These are phyloP conservation scores for Myrmophylax atrothorax DNA, from an alignment of 2,113 vertebrate species.

Conservation along the genomic window DNA sequence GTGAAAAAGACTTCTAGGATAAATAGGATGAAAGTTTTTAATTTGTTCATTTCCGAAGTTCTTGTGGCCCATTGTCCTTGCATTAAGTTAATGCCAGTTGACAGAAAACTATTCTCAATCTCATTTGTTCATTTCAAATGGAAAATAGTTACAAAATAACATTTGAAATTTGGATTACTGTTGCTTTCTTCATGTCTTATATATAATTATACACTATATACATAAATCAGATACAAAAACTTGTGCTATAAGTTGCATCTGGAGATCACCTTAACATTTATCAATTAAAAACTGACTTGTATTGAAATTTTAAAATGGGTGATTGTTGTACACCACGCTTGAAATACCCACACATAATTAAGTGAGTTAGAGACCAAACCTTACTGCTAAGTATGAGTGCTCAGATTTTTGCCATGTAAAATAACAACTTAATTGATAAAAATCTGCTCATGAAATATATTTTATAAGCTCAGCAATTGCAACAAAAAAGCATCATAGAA, in stretches of 20 bases:
- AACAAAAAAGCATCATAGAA: not conserved
- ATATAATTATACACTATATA: not conserved
- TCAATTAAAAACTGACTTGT: not conserved
- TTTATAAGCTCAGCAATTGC: not conserved
- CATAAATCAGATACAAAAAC: not conserved
- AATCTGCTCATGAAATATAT: not conserved
- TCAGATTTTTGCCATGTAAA: not conserved
- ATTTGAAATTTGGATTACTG: not conserved
- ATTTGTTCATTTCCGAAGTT: not conserved
- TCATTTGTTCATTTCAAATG: not conserved
- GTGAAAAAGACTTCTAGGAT: not conserved
- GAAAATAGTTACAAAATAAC: not conserved
- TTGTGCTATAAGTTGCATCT: not conserved
- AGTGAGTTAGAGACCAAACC: not conserved
- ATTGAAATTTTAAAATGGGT: not conserved
- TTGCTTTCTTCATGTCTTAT: not conserved
- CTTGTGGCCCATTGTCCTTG: rapidly evolving
- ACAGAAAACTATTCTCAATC: not conserved
- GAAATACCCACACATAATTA: not conserved
- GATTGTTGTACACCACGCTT: not conserved
- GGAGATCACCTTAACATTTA: not conserved
- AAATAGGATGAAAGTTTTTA: not conserved
- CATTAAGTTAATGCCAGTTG: not conserved
- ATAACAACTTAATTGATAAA: not conserved
- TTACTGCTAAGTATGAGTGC: not conserved